Conservation (phyloP, 2,797 vertebrate genomes). For the Micromesistius poutassou region DNA sequence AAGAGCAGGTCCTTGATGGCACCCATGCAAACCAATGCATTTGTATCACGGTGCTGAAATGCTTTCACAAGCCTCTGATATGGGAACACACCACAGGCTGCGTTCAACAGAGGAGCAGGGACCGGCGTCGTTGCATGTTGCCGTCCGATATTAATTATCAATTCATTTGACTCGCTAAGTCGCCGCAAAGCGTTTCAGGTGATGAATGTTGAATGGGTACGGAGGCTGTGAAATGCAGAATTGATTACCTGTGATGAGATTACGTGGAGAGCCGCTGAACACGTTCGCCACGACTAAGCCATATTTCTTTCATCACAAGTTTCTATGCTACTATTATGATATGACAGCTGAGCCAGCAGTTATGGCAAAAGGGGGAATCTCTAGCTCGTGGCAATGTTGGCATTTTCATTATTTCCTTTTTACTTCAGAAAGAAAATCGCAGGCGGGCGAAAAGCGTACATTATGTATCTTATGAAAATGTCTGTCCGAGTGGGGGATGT, state of each 20-base stretch:
- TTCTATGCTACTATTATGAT: conserved; percentile 23
- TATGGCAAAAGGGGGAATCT: conserved; percentile 27
- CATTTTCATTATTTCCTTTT: conserved; percentile 16
- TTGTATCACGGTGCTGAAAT: neutral
- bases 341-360: conserved; percentile 35
- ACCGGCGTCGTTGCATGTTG: conserved; percentile 24
- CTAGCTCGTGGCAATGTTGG: conserved; percentile 15
- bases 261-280: conserved; percentile 26
- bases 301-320: conserved; percentile 33
- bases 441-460: conserved; percentile 4
- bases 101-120: neutral
- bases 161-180: conserved; percentile 39
- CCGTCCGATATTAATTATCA: conserved; percentile 28
- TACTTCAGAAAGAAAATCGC: conserved; percentile 12
- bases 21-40: neutral
- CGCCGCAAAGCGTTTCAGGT: conserved; percentile 13
- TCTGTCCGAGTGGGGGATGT: conserved; percentile 14
- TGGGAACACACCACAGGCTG: neutral
- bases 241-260: conserved; percentile 57
- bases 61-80: neutral
- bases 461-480: conserved; percentile 18
- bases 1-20: neutral
- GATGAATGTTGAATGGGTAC: conserved; percentile 17
- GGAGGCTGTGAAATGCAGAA: conserved; percentile 38
- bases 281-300: conserved; percentile 62